phyloP scores from a whole-genome alignment of 2,888 invertebrate species.

The Habroteleia sp. region DNA sequence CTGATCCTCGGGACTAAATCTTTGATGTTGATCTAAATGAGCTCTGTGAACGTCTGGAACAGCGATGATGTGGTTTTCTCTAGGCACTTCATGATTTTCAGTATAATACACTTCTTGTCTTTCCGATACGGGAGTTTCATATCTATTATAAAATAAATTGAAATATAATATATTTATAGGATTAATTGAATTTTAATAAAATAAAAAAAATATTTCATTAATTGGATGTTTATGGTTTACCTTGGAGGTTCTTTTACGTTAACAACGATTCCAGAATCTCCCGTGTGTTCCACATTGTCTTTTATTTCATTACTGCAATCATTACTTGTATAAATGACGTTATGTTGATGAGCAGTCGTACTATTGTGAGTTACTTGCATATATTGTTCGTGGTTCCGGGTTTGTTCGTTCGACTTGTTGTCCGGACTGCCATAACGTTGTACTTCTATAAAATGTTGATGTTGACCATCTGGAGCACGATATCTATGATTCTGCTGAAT shows the following conservation, averaged over 20 bases:
- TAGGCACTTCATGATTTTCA: slow-evolving; percentile 71
- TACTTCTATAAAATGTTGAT: slow-evolving; percentile 75
- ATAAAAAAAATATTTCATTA: too few species aligned
- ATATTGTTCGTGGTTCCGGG: slow-evolving; percentile 59
- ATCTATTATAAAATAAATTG: slow-evolving; percentile 66
- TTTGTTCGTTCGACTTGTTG: slow-evolving; percentile 61
- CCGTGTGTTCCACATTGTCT: slow-evolving; percentile 14
- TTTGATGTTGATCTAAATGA: slow-evolving; percentile 66
- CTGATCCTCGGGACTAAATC: slow-evolving; percentile 74
- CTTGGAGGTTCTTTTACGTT: slow-evolving; percentile 78
- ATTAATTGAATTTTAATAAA: too few species aligned
- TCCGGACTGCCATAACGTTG: slow-evolving; percentile 71
- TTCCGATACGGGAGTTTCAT: slow-evolving; percentile 74
- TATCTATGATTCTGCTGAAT: slow-evolving; percentile 60
- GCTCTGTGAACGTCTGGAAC: slow-evolving; percentile 68
- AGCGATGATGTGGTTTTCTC: slow-evolving; percentile 70
- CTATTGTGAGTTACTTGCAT: slow-evolving; percentile 54
- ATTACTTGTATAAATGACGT: slow-evolving; percentile 74
- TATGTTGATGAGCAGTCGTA: slow-evolving; percentile 69
- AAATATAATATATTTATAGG: too few species aligned
- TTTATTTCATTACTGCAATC: slow-evolving; percentile 66
- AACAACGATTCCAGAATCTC: slow-evolving; percentile 73
- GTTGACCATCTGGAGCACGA: slow-evolving; percentile 69
- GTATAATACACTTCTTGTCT: slow-evolving; percentile 73
- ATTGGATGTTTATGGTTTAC: too few species aligned